These are phyloP conservation scores for Pseudocheirus occidentalis DNA, from an alignment of 2,797 vertebrate species.

Conservation along the genomic window DNA sequence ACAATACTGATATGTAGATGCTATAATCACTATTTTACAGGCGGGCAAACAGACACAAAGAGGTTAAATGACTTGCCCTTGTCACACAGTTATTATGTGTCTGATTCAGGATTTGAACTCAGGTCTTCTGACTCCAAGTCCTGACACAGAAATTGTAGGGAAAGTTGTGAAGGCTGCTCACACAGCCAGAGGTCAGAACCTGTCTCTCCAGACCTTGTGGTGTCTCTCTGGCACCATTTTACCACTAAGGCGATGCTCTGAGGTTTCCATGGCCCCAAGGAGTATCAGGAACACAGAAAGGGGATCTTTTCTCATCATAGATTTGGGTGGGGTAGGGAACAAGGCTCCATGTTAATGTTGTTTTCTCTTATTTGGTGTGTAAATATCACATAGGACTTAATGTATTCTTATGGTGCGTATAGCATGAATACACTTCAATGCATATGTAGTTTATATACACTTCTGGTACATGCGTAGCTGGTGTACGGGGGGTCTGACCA, in stretches of 20 bases:
- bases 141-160: neutral
- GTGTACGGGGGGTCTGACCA: neutral
- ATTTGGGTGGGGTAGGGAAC: neutral
- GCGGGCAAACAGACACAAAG: neutral
- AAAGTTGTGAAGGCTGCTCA: neutral
- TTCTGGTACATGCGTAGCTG: neutral
- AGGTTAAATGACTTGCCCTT: neutral
- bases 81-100: neutral
- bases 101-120: neutral
- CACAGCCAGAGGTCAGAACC: neutral
- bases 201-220: neutral
- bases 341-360: rapidly evolving
- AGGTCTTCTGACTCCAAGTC: neutral
- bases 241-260: neutral
- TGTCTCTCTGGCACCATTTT: slow-evolving; percentile 1
- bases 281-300: neutral
- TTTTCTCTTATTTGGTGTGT: neutral
- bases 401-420: neutral
- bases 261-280: neutral
- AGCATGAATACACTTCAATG: neutral
- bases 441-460: neutral
- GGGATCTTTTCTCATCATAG: neutral
- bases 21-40: neutral
- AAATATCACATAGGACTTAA: neutral
- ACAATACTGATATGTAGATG: neutral